Evolutionary conservation across 23 tunicate genomes (phyloP), one percentile per base, ranked within the genome.

Genomic region (Clavelina lepadiformis): DNA sequence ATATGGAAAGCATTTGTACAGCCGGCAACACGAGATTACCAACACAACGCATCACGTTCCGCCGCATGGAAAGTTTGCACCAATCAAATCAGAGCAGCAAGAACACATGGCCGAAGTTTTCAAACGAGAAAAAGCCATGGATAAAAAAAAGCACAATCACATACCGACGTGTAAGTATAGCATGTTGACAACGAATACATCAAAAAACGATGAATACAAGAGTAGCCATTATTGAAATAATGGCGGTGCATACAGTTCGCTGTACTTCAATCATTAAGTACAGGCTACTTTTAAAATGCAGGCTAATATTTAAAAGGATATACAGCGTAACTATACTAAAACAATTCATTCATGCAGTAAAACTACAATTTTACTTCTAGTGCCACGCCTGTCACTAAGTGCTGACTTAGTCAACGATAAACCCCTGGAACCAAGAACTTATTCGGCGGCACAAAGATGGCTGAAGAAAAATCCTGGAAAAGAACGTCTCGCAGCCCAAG

Each of bases 31-130:
- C 65, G 91, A 69, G 20, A 31, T 61, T 20, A 85, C 93, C 6
- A 78, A 85, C 28, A 78, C 85, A 1, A 86, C 95, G 3, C 95
- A 86, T 65, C 77, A 79, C 79, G 70, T 65, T 3, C 95, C 95
- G 19, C 95, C 95, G 15, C 72, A 71, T 5, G 95, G 95, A 33
- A 78, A 77, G 58, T 86, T 86, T 46, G 54, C 71, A 57, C 95
- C 95, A 37, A 78, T 78, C 75, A 71, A 57, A 78, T 86, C 95
- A 33, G 95, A 86, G 69, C 95, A 86, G 66, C 95, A 86, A 27
- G 85, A 86, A 51, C 95, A 78, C 58, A 86, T 86, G 95, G 79
- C 68, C 20, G 78, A 86, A 58, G 84, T 86, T 22, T 47, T 77
- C 18, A 82, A 71, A 57, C 41, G 65, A 22, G 80, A 73, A 65